These are phyloP conservation scores for Strongylocentrotus purpuratus DNA, from an alignment of 35 echinoderm and acorn worm genomes.

Conservation along the genomic window DNA sequence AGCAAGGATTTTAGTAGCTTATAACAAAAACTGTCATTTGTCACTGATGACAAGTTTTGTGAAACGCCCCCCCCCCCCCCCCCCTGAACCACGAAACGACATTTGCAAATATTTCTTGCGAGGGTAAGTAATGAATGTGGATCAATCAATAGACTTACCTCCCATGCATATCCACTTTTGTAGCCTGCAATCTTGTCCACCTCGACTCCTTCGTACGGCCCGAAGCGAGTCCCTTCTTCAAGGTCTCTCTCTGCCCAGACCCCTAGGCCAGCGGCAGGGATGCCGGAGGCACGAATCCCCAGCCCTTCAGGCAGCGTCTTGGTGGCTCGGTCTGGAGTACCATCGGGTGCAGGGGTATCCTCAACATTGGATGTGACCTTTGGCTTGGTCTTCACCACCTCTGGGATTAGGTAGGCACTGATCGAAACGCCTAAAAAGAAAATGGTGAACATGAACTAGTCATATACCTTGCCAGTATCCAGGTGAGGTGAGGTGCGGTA, in stretches of 20 bases:
- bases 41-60: too few relatives aligned
- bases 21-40: too few relatives aligned
- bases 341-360: neutral
- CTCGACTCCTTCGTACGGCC: neutral
- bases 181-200: constrained; percentile 26
- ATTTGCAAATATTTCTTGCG: too few relatives aligned
- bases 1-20: too few relatives aligned
- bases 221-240: constrained; percentile 21
- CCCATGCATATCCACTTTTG: constrained; percentile 35
- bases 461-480: too few relatives aligned
- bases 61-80: too few relatives aligned
- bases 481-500: too few relatives aligned
- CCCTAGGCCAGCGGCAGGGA: neutral
- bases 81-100: too few relatives aligned
- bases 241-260: constrained; percentile 25
- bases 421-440: neutral
- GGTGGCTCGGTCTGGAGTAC: neutral
- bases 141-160: too few relatives aligned
- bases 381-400: neutral
- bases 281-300: neutral
- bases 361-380: neutral
- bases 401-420: neutral
- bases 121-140: neutral
- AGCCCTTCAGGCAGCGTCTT: constrained; percentile 7
- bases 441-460: neutral